Conservation (phyloP, 2,888 invertebrate species). For the Spodoptera littoralis region DNA sequence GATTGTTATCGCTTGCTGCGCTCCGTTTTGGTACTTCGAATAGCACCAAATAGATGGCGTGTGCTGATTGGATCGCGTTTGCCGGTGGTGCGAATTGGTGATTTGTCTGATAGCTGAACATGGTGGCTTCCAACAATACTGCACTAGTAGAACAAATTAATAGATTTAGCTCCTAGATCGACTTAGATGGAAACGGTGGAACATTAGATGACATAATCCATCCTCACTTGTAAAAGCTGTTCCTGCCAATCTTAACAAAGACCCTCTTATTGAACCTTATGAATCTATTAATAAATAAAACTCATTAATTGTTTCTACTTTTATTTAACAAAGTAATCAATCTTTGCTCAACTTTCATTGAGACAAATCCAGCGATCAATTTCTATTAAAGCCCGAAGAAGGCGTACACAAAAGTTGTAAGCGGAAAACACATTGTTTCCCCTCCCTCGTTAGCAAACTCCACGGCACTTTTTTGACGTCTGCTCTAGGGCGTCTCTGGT, state of each 20-base stretch:
- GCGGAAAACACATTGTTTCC: conserved; percentile 77
- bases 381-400: conserved; percentile 66
- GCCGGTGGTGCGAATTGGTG: conserved; percentile 49
- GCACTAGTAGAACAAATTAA: conserved; percentile 11
- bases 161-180: conserved; percentile 7
- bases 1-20: conserved; percentile 69
- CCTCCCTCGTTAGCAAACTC: conserved; percentile 83
- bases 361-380: conserved; percentile 65
- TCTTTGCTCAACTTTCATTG: conserved; percentile 53
- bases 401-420: conserved; percentile 69
- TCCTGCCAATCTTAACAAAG: neutral
- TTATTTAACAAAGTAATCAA: conserved; percentile 56
- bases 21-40: conserved; percentile 57
- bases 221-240: neutral
- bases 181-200: neutral
- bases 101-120: conserved; percentile 48
- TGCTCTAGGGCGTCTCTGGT: conserved; percentile 79
- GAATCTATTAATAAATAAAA: conserved; percentile 2
- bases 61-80: conserved; percentile 58
- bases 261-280: neutral
- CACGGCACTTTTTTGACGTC: conserved; percentile 84
- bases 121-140: conserved; percentile 33
- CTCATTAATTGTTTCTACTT: conserved; percentile 44
- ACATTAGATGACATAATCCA: neutral
- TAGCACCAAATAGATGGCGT: conserved; percentile 58